Base-by-base conservation (phyloP, 2,797 vertebrate species). In the Chloroceryle inda region DNA sequence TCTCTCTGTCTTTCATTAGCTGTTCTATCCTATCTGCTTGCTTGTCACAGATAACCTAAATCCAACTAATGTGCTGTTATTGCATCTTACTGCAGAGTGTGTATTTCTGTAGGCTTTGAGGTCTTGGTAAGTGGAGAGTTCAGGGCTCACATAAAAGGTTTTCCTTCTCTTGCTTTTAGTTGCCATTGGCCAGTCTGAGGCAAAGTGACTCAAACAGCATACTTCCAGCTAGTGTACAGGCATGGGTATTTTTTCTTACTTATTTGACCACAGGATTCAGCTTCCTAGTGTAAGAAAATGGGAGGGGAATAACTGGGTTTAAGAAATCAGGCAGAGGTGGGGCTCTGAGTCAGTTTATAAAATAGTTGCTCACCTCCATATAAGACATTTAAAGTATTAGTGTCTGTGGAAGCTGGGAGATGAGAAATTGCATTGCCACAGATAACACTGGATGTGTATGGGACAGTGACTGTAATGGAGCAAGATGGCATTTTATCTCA, bases 331-430 rank as follows among this genome's bases (percentile, higher is more conserved):
- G 85, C n/a, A 93, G 95, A 92, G 95, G 97, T 96, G 97, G 95
- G 77, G 93, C 95, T 96, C 89, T 97, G 96, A 97, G 85, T 97
- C 97, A 97, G 83, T 96, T 96, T 89, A 96, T 97, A 89, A 96
- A 92, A 76, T 6, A 93, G 85, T 40, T 92, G 71, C 90, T 96
- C 89, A 83, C 81, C 74, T 76, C 87, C 77, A 66, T 69, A 42
- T 56, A 82, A 67, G 89, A 33, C 88, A 31, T 89, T 97, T 91
- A 67, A 94, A 40, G 47, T 69, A 15, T 16, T 47, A 56, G 84
- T 45, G 59, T 45, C 85, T 58, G 69, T 85, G 59, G 79, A 58
- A 88, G 76, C 63, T 58, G 44, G 58, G 56, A 89, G 87, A 88
- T 95, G 73, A 90, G 93, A 94, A 69, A 49, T 81, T 87, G 52